Evolutionary conservation across 2,797 vertebrate species (phyloP).

Genomic region (Diplodus sargus): DNA sequence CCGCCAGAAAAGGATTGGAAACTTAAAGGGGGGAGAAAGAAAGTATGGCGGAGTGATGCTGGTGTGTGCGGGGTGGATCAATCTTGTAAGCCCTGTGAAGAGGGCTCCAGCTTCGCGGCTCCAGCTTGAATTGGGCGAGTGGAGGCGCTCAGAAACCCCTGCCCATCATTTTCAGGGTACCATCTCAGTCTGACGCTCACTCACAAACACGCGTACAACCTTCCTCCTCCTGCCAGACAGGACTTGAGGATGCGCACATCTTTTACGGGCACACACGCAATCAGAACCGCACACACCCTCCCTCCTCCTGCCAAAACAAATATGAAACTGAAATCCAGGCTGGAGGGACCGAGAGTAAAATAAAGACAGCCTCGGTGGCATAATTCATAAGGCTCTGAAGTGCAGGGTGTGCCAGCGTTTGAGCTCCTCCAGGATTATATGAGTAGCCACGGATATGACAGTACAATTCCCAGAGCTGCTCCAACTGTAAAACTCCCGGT

Average conservation of each 20-base stretch:
- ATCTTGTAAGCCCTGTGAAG: slow-evolving; percentile 52
- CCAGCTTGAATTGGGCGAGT: slow-evolving; percentile 36
- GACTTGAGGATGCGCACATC: slow-evolving; percentile 4
- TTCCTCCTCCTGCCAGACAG: slow-evolving; percentile 14
- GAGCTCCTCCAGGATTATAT: slow-evolving; percentile 65
- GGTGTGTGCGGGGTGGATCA: slow-evolving; percentile 4
- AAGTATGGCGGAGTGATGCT: background rate
- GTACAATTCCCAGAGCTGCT: slow-evolving; percentile 58
- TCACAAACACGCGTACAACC: background rate
- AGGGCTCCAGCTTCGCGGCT: slow-evolving; percentile 30
- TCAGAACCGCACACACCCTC: background rate
- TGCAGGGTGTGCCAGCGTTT: slow-evolving; percentile 61
- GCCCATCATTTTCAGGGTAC: slow-evolving; percentile 6
- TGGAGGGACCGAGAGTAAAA: slow-evolving; percentile 53
- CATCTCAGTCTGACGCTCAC: slow-evolving; percentile 17
- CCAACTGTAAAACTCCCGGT: slow-evolving; percentile 49
- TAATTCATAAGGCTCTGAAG: slow-evolving; percentile 74
- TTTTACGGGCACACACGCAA: background rate
- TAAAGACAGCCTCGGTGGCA: slow-evolving; percentile 60
- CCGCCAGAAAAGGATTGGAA: background rate
- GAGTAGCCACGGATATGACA: slow-evolving; percentile 68
- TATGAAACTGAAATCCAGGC: slow-evolving; percentile 42
- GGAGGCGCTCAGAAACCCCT: slow-evolving; percentile 39
- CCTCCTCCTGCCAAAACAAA: slow-evolving; percentile 23
- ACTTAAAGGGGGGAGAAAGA: background rate